Evolutionary conservation across 2,113 vertebrate genomes (phyloP), one percentile per base, ranked within the genome.

Genomic region (Ranitomeya imitator): DNA sequence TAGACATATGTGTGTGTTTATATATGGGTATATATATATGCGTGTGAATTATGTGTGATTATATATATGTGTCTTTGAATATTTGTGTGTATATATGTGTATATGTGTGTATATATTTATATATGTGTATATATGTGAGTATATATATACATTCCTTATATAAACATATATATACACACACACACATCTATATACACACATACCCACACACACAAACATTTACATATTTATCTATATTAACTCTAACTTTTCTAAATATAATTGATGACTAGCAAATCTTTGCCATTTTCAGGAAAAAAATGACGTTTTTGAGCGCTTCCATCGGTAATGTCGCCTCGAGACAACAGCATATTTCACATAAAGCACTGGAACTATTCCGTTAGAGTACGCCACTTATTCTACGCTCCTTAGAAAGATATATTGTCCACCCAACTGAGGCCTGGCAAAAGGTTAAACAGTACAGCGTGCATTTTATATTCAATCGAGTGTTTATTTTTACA

Each of bases 401-500:
- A 52, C 10, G 21, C n/a, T 60, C 26, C 31, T 81, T 45, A 31
- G 21, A 81, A 37, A 81, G 55, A 57, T 80, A 81, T 81, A 81
- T 57, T 85, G 37, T 14, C 0, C 63, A 90, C 85, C 23, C 37
- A 23, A 23, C 15, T 19, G 31, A 57, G 54, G 55, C 82, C 67
- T 54, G 51, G 23, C 61, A 78, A 80, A 89, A 65, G 85, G 89
- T 63, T 73, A 55, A 55, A 83, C 57, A 78, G 59, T 86, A 65
- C 90, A 90, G 78, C 81, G 89, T 5, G n/a, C 73, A 63, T 65
- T 90, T 83, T 71, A 18, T 63, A 83, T 57, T 45, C 54, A 61
- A 55, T 59, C 16, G 13, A 81, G 57, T 63, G 80, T 79, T 91
- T 89, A 71, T 89, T 61, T 91, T 90, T 26, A 88, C 71, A 73